Evolutionary conservation across 2,113 vertebrate species (phyloP).

Genomic region (Polyodon spathula): DNA sequence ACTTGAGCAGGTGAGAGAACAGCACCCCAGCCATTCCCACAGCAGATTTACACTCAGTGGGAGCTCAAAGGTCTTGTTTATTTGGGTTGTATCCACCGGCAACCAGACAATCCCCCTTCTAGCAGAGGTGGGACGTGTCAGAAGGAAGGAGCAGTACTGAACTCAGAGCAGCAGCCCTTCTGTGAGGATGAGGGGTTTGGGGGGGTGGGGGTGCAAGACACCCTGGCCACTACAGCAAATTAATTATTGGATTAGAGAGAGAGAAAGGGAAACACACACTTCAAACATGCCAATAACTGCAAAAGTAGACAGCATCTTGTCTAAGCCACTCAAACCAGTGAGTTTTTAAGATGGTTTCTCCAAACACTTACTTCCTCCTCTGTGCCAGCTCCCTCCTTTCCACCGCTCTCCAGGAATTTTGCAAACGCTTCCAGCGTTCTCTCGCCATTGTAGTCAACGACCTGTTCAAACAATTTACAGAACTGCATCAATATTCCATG

Average conservation of each 20-base stretch:
- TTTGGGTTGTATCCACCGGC: background rate
- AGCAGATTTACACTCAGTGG: too few relatives aligned
- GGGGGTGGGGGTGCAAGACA: too few relatives aligned
- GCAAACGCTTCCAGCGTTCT: conserved; percentile 87
- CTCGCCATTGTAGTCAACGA: conserved; percentile 92
- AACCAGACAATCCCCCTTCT: background rate
- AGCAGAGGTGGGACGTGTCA: too few relatives aligned
- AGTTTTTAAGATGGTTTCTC: background rate
- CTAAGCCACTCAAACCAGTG: background rate
- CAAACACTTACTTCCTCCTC: conserved; percentile 61
- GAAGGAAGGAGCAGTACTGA: too few relatives aligned
- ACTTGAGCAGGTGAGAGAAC: too few relatives aligned
- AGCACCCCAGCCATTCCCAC: too few relatives aligned
- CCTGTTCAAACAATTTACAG: conserved; percentile 43
- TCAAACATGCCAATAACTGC: background rate
- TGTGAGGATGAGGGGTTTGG: too few relatives aligned
- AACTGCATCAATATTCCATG: too few relatives aligned
- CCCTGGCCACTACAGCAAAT: too few relatives aligned
- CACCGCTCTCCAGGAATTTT: conserved; percentile 91
- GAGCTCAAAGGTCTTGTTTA: background rate
- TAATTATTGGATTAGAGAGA: too few relatives aligned
- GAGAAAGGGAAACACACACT: too few relatives aligned
- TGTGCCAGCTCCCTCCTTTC: conserved; percentile 76
- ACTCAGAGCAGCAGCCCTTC: too few relatives aligned
- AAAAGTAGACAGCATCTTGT: background rate